Evolutionary conservation across 2,113 vertebrate species (phyloP).

Genomic region (Loxodonta africana): DNA sequence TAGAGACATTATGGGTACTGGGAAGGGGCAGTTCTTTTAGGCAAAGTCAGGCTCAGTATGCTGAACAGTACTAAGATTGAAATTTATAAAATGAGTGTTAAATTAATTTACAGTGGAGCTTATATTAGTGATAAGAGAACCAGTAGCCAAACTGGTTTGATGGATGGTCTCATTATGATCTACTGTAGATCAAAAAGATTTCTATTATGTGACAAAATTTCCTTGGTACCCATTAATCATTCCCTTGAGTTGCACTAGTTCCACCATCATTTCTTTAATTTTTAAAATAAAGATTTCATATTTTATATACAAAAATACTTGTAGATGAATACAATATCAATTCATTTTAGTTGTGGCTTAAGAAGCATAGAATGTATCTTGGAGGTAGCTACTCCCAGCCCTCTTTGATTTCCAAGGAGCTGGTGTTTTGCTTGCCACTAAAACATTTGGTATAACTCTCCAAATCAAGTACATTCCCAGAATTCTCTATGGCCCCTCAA

Average conservation of each 20-base stretch:
- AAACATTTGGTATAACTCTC: not conserved
- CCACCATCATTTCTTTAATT: not conserved
- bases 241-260: not conserved
- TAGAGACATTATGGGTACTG: constrained; percentile 61
- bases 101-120: constrained; percentile 77
- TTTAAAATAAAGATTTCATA: not conserved
- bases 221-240: not conserved
- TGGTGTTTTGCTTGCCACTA: not conserved
- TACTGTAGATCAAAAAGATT: constrained; percentile 62
- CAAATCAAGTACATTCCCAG: not conserved
- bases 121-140: constrained; percentile 63
- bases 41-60: constrained; percentile 57
- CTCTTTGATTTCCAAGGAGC: not conserved
- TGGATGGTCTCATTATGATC: constrained; percentile 70
- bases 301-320: not conserved
- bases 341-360: not conserved
- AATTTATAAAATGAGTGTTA: constrained; percentile 74
- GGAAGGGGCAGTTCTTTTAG: constrained; percentile 63
- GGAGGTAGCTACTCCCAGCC: not conserved
- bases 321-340: not conserved
- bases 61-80: constrained; percentile 58
- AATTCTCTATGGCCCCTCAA: not conserved
- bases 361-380: not conserved
- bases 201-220: constrained; percentile 65
- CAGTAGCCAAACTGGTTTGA: constrained; percentile 67